These are phyloP conservation scores for Procambarus clarkii DNA, from an alignment of 1,140 invertebrate genomes.

Conservation along the genomic window DNA sequence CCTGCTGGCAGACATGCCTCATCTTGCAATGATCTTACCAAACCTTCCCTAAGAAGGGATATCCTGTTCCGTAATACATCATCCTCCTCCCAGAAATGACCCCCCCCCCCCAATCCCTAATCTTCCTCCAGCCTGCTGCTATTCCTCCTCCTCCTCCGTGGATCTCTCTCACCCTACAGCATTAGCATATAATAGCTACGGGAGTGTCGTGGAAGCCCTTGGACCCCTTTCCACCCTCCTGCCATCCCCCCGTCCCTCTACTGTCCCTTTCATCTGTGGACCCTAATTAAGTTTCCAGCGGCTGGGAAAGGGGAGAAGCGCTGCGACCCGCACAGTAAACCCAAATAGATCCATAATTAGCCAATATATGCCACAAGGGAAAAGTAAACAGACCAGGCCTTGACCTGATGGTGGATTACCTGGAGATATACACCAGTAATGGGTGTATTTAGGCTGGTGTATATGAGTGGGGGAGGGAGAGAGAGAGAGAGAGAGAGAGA, in stretches of 20 bases:
- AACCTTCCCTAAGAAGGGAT: too few relatives aligned
- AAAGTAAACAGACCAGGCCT: background rate
- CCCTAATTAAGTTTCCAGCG: constrained; percentile 48
- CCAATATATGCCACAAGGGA: constrained; percentile 30
- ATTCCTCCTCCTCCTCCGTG: too few relatives aligned
- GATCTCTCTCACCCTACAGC: background rate
- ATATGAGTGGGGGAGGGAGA: too few relatives aligned
- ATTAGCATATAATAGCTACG: constrained; percentile 47
- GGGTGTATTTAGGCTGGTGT: too few relatives aligned
- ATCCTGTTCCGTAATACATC: too few relatives aligned
- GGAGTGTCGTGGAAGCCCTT: background rate
- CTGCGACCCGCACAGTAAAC: background rate
- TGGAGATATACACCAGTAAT: too few relatives aligned
- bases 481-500: too few relatives aligned
- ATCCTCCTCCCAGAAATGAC: background rate
- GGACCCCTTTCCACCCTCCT: background rate
- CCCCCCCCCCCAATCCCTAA: background rate
- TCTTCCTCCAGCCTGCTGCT: background rate
- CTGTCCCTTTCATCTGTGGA: constrained; percentile 41
- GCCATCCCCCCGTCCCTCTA: background rate
- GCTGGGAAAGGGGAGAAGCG: background rate
- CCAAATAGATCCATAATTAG: constrained; percentile 32
- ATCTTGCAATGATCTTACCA: too few relatives aligned
- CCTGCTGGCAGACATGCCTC: too few relatives aligned
- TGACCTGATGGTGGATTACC: background rate